phyloP scores from a whole-genome alignment of 2,113 vertebrate genomes.

The Corythornis vintsioides region DNA sequence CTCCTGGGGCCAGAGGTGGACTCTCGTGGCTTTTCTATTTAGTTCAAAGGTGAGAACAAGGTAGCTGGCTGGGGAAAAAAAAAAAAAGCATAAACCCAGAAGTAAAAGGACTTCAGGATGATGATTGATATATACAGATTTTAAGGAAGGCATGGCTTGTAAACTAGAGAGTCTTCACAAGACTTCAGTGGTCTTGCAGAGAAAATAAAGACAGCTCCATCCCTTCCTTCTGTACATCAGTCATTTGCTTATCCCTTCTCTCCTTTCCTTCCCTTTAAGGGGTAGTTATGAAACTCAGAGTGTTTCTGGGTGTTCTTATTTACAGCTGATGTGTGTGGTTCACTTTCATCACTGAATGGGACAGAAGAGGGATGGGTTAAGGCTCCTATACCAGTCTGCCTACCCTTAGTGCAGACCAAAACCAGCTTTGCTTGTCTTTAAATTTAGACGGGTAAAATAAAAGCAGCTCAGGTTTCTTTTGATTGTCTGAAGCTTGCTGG shows the following conservation, averaged over 20 bases:
- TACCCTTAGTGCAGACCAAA: background rate
- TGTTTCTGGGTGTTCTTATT: background rate
- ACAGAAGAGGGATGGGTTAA: background rate
- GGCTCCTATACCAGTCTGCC: background rate
- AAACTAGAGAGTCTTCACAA: background rate
- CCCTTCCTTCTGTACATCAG: background rate
- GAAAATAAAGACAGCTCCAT: background rate
- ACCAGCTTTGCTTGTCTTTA: constrained; percentile 37
- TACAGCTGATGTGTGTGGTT: constrained; percentile 3
- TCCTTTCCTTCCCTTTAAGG: background rate
- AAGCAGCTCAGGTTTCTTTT: background rate
- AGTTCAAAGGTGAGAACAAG: background rate
- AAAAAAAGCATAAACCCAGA: background rate
- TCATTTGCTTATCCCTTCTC: background rate
- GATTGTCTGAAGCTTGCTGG: background rate
- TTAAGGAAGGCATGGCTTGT: background rate
- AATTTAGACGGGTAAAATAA: background rate
- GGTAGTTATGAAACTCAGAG: background rate
- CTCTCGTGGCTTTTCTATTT: background rate
- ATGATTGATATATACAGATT: background rate
- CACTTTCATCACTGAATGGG: background rate
- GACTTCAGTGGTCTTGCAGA: background rate
- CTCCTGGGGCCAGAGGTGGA: background rate
- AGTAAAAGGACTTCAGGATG: background rate
- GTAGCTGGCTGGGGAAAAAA: background rate